phyloP scores from a whole-genome alignment of 2,113 vertebrate species.

The Pangasianodon hypophthalmus region DNA sequence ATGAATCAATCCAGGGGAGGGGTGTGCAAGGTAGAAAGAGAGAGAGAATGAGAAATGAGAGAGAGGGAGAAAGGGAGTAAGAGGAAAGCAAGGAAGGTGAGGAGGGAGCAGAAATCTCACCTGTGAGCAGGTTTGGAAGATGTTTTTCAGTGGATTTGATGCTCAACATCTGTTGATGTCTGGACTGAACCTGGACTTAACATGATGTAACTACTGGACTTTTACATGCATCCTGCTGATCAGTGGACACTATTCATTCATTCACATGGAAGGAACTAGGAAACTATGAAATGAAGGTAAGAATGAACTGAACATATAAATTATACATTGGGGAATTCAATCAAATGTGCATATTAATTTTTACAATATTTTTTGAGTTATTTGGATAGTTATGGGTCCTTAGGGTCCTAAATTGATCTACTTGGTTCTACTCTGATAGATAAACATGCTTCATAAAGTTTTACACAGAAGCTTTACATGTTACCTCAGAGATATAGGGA shows the following conservation, averaged over 20 bases:
- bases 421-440: background rate
- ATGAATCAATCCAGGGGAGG: constrained; percentile 11
- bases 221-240: background rate
- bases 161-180: background rate
- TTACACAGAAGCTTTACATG: background rate
- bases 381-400: background rate
- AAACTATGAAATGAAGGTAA: constrained; percentile 32
- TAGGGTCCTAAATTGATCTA: background rate
- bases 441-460: background rate
- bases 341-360: background rate
- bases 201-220: constrained; percentile 1
- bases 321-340: background rate
- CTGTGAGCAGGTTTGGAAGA: constrained; percentile 9
- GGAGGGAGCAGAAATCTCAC: background rate
- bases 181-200: constrained; percentile 12
- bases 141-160: background rate
- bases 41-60: constrained; percentile 3
- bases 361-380: background rate
- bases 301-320: background rate
- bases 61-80: background rate
- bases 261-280: background rate
- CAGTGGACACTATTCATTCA: background rate
- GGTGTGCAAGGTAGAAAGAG: background rate
- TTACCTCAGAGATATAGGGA: background rate
- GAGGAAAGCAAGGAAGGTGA: background rate